Evolutionary conservation across 2,888 invertebrate genomes (phyloP).

Genomic region (Oxycera nigricornis): DNA sequence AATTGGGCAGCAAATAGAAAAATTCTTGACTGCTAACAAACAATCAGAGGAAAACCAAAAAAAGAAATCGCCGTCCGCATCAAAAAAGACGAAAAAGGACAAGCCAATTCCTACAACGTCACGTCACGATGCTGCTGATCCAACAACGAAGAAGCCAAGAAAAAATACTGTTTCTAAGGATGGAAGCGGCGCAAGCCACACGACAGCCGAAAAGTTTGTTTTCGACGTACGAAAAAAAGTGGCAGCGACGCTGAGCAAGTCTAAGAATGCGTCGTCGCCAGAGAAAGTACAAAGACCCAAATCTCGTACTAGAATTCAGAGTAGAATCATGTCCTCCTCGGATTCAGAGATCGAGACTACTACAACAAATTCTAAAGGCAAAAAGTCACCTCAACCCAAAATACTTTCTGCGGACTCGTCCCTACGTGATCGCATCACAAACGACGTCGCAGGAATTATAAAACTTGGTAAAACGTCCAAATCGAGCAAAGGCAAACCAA

Average conservation of each 20-base stretch:
- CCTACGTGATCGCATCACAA: neutral
- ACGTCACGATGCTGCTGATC: neutral
- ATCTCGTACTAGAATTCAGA: neutral
- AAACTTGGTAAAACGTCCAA: conserved; percentile 7
- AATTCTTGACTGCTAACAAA: neutral
- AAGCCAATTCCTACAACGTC: neutral
- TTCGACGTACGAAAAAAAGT: neutral
- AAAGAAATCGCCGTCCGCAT: neutral
- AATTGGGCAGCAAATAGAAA: neutral
- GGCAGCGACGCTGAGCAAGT: neutral
- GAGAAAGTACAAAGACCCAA: neutral
- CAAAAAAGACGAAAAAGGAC: neutral
- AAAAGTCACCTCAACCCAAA: neutral
- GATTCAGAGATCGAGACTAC: neutral
- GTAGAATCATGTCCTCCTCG: neutral
- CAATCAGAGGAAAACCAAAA: neutral
- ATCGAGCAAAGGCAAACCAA: neutral
- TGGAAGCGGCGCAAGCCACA: conserved; percentile 18
- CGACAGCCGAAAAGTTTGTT: conserved; percentile 7
- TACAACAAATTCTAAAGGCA: neutral
- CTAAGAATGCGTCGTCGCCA: neutral
- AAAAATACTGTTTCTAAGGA: conserved; percentile 19
- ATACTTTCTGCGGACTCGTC: too few relatives aligned
- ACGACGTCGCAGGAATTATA: conserved; percentile 2
- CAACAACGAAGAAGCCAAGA: neutral